Base-by-base conservation (phyloP, 1,140 invertebrate genomes). In the Atta cephalotes region DNA sequence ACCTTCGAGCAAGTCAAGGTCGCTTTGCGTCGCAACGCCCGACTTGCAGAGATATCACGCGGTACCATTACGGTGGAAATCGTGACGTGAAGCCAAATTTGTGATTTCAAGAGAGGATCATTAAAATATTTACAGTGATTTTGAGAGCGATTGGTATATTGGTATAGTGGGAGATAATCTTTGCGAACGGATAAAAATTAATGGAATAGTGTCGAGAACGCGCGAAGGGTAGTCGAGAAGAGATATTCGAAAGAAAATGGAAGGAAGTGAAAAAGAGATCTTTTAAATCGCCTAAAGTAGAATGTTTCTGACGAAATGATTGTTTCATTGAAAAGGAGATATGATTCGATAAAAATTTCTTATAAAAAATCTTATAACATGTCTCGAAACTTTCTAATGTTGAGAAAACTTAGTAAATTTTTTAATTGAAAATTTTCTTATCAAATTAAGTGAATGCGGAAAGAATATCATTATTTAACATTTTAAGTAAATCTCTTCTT, bases 1-100 rank as follows among this genome's bases (percentile, higher is more conserved):
- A 53, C 72, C 78, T 63, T 51, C 68, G n/a, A 28, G 70, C 51
- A 45, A 62, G 71, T 79, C 88, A 89, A 89, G 88, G 88, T 89
- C 88, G 53, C 66, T 31, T 63, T 53, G 71, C 21, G 53, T 16
- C 63, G 53, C 53, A 49, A 49, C 35, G 35, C 21, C 18, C 21
- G 35, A 18, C 7, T 21, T 49, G 63, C 28, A 18, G 31, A n/a
- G 45, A 21, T 53, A 53, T 56, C 21, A n/a, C 28, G 39, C 35
- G 62, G 14, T 12, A 56, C 1, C n/a, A 18, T 60, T 71, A 53
- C 21, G 66, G 66, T 4, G 10, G 25, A 81, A 51, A 49, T 49
- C 31, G 51, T 25, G 53, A 21, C 51, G 63, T 9, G 76, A 49
- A 25, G 49, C 4, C n/a, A 16, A 65, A 65, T 3, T 39, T 7